These are phyloP conservation scores for Phyllotreta striolata DNA, from an alignment of 2,888 invertebrate genomes.

Conservation along the genomic window DNA sequence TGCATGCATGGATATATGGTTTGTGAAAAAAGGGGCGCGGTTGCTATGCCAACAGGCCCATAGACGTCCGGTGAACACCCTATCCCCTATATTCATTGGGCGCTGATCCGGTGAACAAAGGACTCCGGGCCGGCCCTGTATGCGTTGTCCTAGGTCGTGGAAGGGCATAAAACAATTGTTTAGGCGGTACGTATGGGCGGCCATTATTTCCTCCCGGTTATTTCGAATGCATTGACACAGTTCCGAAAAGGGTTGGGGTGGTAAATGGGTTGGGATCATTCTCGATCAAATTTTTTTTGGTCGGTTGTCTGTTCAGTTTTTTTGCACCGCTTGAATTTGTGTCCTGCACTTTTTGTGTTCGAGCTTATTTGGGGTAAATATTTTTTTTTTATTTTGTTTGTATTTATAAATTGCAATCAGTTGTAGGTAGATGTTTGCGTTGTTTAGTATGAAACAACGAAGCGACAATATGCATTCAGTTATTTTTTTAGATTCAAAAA, in stretches of 20 bases:
- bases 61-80: constrained; percentile 56
- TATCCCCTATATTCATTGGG: constrained; percentile 50
- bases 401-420: neutral
- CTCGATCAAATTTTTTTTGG: constrained; percentile 28
- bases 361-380: constrained; percentile 27
- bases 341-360: constrained; percentile 29
- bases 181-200: constrained; percentile 51
- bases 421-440: neutral
- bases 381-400: constrained; percentile 17
- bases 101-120: constrained; percentile 48
- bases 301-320: constrained; percentile 24
- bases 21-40: constrained; percentile 47
- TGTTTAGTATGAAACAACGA: neutral
- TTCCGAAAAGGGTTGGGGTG: constrained; percentile 36
- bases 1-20: neutral
- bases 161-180: constrained; percentile 54
- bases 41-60: constrained; percentile 51
- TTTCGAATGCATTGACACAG: constrained; percentile 33
- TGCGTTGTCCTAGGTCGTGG: constrained; percentile 42
- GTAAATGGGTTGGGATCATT: constrained; percentile 33
- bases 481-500: too few relatives aligned
- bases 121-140: constrained; percentile 51
- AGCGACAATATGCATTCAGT: too few relatives aligned
- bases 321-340: constrained; percentile 9
- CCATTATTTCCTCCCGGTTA: constrained; percentile 44